Evolutionary conservation across 2,113 vertebrate genomes (phyloP).

Genomic region (Clupea harengus): DNA sequence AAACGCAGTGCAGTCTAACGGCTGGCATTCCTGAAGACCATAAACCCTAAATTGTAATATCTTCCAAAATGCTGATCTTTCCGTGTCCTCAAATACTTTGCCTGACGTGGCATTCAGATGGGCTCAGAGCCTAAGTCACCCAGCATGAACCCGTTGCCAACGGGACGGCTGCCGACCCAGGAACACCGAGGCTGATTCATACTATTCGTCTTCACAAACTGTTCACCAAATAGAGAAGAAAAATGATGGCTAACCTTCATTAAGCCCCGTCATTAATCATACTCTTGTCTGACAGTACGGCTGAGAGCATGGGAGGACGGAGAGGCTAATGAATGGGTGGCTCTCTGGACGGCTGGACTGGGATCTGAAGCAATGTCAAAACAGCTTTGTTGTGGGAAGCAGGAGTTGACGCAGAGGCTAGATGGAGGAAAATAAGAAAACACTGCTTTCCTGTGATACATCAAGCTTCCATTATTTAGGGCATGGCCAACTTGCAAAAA

Average conservation of each 20-base stretch:
- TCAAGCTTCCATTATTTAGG: not conserved
- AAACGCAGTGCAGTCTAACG: not conserved
- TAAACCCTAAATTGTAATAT: not conserved
- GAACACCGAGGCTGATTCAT: conserved; percentile 29
- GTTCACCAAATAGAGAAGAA: conserved; percentile 19
- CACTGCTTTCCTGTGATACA: not conserved
- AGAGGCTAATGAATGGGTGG: not conserved
- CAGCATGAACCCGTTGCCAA: not conserved
- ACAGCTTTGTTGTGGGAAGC: not conserved
- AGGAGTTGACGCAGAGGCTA: not conserved
- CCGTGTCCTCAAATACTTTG: not conserved
- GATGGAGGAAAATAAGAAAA: not conserved
- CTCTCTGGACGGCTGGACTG: not conserved
- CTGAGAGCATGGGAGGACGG: not conserved
- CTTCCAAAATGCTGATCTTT: not conserved
- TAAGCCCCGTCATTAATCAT: conserved; percentile 37
- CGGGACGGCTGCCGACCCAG: conserved; percentile 22
- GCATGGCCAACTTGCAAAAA: not conserved
- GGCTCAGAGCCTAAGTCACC: not conserved
- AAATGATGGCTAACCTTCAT: conserved; percentile 25
- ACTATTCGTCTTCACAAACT: conserved; percentile 27
- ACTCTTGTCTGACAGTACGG: conserved; percentile 17
- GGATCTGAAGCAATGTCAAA: not conserved
- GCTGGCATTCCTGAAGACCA: not conserved
- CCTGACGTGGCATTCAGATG: not conserved